A percentile compares a stretch with the other conserved stretches of the same genome.
Conservation (phyloP, 2,888 invertebrate species). For the Ceratothoa steindachneri region DNA sequence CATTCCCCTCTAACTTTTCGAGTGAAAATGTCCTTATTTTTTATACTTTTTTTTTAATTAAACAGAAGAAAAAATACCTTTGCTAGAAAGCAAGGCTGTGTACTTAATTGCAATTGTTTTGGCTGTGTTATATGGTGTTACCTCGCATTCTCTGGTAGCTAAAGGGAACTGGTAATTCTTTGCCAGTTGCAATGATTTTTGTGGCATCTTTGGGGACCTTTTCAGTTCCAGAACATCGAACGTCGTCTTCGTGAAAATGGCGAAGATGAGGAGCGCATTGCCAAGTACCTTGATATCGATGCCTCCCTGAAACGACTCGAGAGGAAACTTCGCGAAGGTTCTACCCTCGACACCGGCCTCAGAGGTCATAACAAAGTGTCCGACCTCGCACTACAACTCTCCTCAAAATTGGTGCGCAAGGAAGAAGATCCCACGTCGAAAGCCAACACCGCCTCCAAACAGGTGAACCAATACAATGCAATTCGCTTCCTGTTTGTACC, state of each 20-base stretch:
- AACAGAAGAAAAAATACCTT: too few relatives aligned
- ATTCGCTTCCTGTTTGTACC: too few relatives aligned
- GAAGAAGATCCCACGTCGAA: slow-evolving; percentile 12
- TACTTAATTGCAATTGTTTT: too few relatives aligned
- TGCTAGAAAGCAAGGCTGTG: too few relatives aligned
- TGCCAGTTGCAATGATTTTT: too few relatives aligned
- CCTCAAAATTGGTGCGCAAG: slow-evolving; percentile 51
- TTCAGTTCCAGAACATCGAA: slow-evolving; percentile 47
- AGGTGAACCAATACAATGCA: slow-evolving; percentile 57
- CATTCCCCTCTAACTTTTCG: too few relatives aligned
- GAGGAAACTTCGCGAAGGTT: slow-evolving; percentile 72
- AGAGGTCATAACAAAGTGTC: slow-evolving; percentile 71
- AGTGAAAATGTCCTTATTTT: too few relatives aligned
- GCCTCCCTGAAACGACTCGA: slow-evolving; percentile 67
- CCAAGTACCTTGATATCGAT: slow-evolving; percentile 69
- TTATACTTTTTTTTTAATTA: too few relatives aligned
- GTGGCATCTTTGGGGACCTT: too few relatives aligned
- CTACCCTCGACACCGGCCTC: slow-evolving; percentile 62
- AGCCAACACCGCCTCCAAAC: slow-evolving; percentile 83
- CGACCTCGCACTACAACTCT: slow-evolving; percentile 76
- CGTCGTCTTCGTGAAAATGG: slow-evolving; percentile 47
- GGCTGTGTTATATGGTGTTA: too few relatives aligned
- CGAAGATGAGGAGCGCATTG: slow-evolving; percentile 41
- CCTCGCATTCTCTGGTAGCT: too few relatives aligned
- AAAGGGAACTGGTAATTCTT: too few relatives aligned